phyloP scores from a whole-genome alignment of 2,797 vertebrate species.

The Hylomyscus alleni region DNA sequence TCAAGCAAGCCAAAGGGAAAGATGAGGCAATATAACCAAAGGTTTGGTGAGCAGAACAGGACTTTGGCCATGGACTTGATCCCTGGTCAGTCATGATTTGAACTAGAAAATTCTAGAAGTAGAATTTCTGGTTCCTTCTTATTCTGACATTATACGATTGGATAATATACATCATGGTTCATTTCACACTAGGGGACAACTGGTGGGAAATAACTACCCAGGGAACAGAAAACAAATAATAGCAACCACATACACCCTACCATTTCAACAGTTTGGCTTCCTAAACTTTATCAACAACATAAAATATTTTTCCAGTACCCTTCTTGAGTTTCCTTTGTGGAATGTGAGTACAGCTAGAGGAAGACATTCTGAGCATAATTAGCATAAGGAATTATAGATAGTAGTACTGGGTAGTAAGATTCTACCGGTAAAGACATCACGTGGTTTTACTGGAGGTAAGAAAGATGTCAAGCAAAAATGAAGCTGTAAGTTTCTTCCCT shows the following conservation, averaged over 20 bases:
- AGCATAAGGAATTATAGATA: neutral
- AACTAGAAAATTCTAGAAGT: neutral
- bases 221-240: neutral
- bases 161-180: neutral
- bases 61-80: neutral
- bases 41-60: neutral
- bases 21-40: neutral
- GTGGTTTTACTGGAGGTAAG: neutral
- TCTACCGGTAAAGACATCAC: neutral
- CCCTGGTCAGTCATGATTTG: neutral
- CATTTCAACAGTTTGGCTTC: neutral
- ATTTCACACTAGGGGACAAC: neutral
- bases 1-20: neutral
- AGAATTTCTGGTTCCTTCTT: neutral
- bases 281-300: neutral
- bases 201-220: neutral
- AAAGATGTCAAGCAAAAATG: neutral
- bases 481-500: neutral
- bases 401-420: neutral
- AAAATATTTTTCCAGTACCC: conserved; percentile 4
- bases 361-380: neutral
- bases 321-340: neutral
- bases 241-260: neutral
- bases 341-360: neutral
- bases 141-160: neutral